These are phyloP conservation scores for Hololepta plana DNA, from an alignment of 2,888 invertebrate species.

Conservation along the genomic window DNA sequence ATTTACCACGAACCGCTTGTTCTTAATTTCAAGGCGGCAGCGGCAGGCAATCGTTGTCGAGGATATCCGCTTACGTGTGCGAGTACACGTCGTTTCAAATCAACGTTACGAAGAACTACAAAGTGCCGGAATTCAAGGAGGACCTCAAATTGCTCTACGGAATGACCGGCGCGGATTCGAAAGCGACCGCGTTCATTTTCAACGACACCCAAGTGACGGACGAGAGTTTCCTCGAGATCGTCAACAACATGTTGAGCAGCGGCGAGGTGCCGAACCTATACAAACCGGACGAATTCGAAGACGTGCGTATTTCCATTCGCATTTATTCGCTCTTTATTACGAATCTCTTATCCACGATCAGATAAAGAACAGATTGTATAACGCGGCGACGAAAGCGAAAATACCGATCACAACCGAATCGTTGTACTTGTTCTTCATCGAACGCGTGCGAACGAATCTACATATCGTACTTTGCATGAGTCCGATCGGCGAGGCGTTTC, in stretches of 20 bases:
- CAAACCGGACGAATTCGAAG: slow-evolving; percentile 76
- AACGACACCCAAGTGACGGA: slow-evolving; percentile 73
- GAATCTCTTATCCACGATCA: slow-evolving; percentile 3
- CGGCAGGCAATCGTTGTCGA: slow-evolving; percentile 63
- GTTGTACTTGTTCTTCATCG: slow-evolving; percentile 58
- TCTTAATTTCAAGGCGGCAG: slow-evolving; percentile 47
- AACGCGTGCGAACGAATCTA: slow-evolving; percentile 55
- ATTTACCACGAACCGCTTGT: too few relatives aligned
- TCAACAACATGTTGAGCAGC: slow-evolving; percentile 75
- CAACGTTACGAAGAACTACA: slow-evolving; percentile 62
- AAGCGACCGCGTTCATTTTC: slow-evolving; percentile 64
- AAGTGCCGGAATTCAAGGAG: slow-evolving; percentile 57
- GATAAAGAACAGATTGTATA: slow-evolving; percentile 39
- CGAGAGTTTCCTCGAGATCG: slow-evolving; percentile 70
- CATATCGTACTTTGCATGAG: slow-evolving; percentile 77
- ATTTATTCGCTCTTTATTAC: neutral
- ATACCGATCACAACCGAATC: slow-evolving; percentile 45
- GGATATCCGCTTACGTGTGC: slow-evolving; percentile 62
- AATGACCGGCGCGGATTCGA: slow-evolving; percentile 54
- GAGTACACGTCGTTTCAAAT: slow-evolving; percentile 63
- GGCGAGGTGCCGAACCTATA: slow-evolving; percentile 81
- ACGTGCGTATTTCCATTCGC: slow-evolving; percentile 34
- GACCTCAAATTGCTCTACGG: slow-evolving; percentile 63
- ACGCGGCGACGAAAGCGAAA: slow-evolving; percentile 36
- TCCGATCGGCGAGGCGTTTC: slow-evolving; percentile 72